A percentile compares a stretch with the other conserved stretches of the same genome.
Conservation (phyloP, 2,797 vertebrate species). For the Silurus lanzhouensis region DNA sequence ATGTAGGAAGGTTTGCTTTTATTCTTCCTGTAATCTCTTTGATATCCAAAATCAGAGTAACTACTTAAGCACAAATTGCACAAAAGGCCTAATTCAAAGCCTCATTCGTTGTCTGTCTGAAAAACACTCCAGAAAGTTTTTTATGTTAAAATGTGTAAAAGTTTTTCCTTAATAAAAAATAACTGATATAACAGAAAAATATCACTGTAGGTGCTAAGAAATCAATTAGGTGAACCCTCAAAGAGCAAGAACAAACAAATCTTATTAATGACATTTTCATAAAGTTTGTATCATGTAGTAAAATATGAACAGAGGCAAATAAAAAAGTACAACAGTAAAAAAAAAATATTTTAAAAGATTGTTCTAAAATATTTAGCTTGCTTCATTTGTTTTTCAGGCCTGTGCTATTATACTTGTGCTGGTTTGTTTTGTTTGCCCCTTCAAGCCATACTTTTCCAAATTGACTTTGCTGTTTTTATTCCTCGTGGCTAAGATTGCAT, state of each 20-base stretch:
- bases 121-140: background rate
- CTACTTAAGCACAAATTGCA: no score
- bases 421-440: conserved; percentile 23
- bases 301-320: background rate
- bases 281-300: background rate
- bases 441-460: conserved; percentile 46
- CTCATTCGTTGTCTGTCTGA: background rate
- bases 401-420: conserved; percentile 57
- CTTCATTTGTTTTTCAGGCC: conserved; percentile 57
- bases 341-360: background rate
- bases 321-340: background rate
- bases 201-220: background rate
- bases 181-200: background rate
- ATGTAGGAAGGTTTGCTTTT: no score
- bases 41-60: no score
- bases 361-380: conserved; percentile 65
- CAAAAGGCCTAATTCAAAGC: no score
- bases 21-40: no score
- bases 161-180: no score
- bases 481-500: conserved; percentile 45
- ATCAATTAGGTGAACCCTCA: background rate
- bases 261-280: background rate
- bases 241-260: background rate
- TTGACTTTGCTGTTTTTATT: conserved; percentile 56
- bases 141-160: no score